Conservation (phyloP, 2,888 invertebrate species). For the Agonopterix arenella region DNA sequence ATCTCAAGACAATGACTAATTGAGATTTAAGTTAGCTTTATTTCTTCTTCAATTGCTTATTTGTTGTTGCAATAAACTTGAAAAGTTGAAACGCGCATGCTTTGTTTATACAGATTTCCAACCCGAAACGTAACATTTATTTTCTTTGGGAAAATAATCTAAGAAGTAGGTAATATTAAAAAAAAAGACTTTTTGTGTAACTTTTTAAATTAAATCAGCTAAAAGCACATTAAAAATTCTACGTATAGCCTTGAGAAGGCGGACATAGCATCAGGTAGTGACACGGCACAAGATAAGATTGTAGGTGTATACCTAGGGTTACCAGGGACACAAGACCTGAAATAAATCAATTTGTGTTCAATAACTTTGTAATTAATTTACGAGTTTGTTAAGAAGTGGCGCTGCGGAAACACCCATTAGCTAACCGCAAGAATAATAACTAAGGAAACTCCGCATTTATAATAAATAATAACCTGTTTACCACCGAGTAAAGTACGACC, state of each 20-base stretch:
- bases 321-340: constrained; percentile 8
- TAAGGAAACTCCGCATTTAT: not conserved
- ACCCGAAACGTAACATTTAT: no score
- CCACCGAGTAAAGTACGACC: not conserved
- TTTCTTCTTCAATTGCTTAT: no score
- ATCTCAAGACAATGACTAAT: no score
- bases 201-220: not conserved
- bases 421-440: not conserved
- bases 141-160: no score
- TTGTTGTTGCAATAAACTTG: no score
- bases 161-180: no score
- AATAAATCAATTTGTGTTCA: not conserved
- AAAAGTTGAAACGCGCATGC: no score
- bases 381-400: not conserved
- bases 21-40: no score
- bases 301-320: constrained; percentile 16
- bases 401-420: not conserved
- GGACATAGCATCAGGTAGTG: constrained; percentile 25
- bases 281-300: constrained; percentile 9
- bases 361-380: not conserved
- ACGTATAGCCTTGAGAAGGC: constrained; percentile 21
- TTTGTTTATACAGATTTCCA: no score
- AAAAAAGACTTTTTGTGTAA: no score
- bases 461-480: not conserved
- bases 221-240: constrained; percentile 13